Evolutionary conservation across 2,113 vertebrate species (phyloP).

Genomic region (Calypte anna): DNA sequence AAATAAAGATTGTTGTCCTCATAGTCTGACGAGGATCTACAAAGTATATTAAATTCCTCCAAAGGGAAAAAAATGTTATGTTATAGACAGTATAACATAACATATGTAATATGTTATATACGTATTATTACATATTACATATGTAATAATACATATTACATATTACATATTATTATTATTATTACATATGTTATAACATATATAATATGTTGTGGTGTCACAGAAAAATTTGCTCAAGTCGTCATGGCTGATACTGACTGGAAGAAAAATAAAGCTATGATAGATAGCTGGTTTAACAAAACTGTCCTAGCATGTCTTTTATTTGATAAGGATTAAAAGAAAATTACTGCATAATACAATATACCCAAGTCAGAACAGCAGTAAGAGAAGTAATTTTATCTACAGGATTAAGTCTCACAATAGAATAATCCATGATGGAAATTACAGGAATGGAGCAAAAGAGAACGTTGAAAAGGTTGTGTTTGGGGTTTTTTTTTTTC

Average conservation of each 20-base stretch:
- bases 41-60: neutral
- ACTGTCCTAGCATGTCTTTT: constrained; percentile 7
- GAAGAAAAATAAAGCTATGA: constrained; percentile 14
- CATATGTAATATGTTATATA: too few species aligned
- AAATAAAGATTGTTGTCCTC: constrained; percentile 1
- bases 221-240: neutral
- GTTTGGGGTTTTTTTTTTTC: neutral
- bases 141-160: too few species aligned
- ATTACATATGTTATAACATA: too few species aligned
- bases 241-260: neutral
- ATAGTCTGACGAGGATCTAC: neutral
- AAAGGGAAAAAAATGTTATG: neutral
- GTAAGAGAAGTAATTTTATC: constrained; percentile 46
- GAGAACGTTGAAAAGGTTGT: neutral
- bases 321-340: constrained; percentile 51
- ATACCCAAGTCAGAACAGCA: neutral
- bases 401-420: constrained; percentile 52
- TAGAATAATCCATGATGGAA: constrained; percentile 47
- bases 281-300: constrained; percentile 22
- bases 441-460: constrained; percentile 8
- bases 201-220: neutral
- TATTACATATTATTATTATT: too few species aligned
- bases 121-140: too few species aligned
- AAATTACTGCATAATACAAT: constrained; percentile 49
- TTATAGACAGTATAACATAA: neutral